Conservation (phyloP, 2,888 invertebrate genomes). For the Rhamphomyia laevipes region DNA sequence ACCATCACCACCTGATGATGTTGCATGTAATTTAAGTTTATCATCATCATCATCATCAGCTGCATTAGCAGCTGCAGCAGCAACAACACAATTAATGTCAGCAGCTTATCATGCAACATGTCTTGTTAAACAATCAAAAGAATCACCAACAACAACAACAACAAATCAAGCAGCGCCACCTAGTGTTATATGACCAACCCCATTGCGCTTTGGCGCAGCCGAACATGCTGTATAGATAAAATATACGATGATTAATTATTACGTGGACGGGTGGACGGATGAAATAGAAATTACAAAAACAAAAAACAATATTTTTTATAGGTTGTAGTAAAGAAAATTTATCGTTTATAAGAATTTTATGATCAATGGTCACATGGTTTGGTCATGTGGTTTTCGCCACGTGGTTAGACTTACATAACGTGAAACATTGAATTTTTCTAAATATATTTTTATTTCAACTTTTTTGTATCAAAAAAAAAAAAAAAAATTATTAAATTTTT, state of each 20-base stretch:
- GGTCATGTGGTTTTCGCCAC: too few relatives aligned
- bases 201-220: constrained; percentile 36
- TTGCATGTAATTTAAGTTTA: constrained; percentile 1
- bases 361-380: too few relatives aligned
- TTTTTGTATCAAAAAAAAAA: background rate
- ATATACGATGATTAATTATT: too few relatives aligned
- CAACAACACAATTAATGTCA: constrained; percentile 22
- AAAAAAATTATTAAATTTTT: background rate
- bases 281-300: background rate
- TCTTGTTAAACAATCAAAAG: constrained; percentile 34
- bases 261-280: too few relatives aligned
- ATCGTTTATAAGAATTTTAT: too few relatives aligned
- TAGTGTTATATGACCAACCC: constrained; percentile 40
- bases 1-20: constrained; percentile 30
- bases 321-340: too few relatives aligned
- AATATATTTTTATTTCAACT: too few relatives aligned
- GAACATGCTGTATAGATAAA: constrained; percentile 29
- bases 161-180: constrained; percentile 23
- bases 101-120: constrained; percentile 29
- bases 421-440: too few relatives aligned
- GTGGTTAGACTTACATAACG: too few relatives aligned
- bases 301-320: background rate
- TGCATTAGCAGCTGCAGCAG: constrained; percentile 22
- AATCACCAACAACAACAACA: constrained; percentile 28
- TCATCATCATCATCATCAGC: constrained; percentile 15